phyloP scores from a whole-genome alignment of 2,888 invertebrate species.

The Exephanes ischioxanthus region DNA sequence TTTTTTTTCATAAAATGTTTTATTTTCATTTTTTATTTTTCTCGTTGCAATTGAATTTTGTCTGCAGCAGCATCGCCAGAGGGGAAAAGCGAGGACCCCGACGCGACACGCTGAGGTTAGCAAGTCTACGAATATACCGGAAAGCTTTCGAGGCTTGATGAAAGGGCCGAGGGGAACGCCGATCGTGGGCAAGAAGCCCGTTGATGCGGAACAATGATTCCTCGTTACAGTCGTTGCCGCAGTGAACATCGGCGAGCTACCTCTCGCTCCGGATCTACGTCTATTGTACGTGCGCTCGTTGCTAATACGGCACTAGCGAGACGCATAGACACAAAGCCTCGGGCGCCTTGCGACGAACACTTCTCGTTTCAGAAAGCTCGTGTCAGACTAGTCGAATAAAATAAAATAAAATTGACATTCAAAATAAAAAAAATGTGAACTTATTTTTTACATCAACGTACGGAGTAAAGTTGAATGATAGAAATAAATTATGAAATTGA shows the following conservation, averaged over 20 bases:
- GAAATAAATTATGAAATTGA: too few relatives aligned
- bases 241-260: constrained; percentile 30
- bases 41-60: constrained; percentile 50
- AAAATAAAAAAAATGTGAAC: background rate
- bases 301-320: constrained; percentile 4
- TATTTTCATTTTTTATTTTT: constrained; percentile 15
- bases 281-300: constrained; percentile 35
- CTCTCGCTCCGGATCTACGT: constrained; percentile 4
- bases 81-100: background rate
- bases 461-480: too few relatives aligned
- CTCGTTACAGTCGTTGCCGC: constrained; percentile 65
- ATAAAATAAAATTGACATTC: background rate
- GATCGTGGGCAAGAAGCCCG: constrained; percentile 58
- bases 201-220: constrained; percentile 66
- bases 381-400: background rate
- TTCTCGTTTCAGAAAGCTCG: background rate
- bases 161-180: constrained; percentile 51
- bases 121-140: constrained; percentile 35
- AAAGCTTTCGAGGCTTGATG: constrained; percentile 56
- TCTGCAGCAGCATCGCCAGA: constrained; percentile 26
- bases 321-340: background rate
- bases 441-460: too few relatives aligned
- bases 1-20: too few relatives aligned
- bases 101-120: constrained; percentile 36
- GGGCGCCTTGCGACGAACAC: background rate